phyloP scores from a whole-genome alignment of 2,797 vertebrate species.

The Hybognathus amarus region DNA sequence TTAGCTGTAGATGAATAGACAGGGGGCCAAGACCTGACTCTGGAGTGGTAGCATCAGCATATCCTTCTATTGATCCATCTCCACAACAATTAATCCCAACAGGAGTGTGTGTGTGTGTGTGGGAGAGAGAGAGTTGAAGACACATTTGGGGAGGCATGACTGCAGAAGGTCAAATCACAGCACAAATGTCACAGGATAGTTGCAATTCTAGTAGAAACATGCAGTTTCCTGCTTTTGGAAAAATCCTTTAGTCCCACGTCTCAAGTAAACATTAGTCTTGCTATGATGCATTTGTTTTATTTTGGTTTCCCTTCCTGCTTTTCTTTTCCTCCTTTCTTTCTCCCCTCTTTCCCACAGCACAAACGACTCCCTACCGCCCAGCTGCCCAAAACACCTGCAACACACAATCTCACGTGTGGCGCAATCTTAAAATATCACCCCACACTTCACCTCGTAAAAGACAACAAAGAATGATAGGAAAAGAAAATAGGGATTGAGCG shows the following conservation, averaged over 20 bases:
- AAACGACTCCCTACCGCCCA: constrained; percentile 57
- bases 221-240: constrained; percentile 30
- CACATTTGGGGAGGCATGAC: constrained; percentile 16
- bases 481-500: constrained; percentile 46
- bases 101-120: constrained; percentile 18
- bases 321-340: constrained; percentile 36
- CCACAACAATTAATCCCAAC: constrained; percentile 52
- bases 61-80: constrained; percentile 56
- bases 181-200: constrained; percentile 6
- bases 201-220: constrained; percentile 4
- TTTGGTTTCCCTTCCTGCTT: constrained; percentile 50
- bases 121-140: constrained; percentile 18
- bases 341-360: constrained; percentile 55
- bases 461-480: constrained; percentile 64
- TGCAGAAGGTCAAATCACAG: constrained; percentile 38
- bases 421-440: constrained; percentile 49
- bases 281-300: constrained; percentile 43
- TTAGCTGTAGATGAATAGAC: constrained; percentile 56
- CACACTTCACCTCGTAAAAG: constrained; percentile 65
- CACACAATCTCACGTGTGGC: constrained; percentile 54
- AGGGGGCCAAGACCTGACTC: constrained; percentile 30
- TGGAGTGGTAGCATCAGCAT: constrained; percentile 59
- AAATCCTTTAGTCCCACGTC: constrained; percentile 40
- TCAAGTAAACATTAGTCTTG: constrained; percentile 36
- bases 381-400: constrained; percentile 73